Conservation (phyloP, 2,888 invertebrate genomes). For the Byasa hedistus region DNA sequence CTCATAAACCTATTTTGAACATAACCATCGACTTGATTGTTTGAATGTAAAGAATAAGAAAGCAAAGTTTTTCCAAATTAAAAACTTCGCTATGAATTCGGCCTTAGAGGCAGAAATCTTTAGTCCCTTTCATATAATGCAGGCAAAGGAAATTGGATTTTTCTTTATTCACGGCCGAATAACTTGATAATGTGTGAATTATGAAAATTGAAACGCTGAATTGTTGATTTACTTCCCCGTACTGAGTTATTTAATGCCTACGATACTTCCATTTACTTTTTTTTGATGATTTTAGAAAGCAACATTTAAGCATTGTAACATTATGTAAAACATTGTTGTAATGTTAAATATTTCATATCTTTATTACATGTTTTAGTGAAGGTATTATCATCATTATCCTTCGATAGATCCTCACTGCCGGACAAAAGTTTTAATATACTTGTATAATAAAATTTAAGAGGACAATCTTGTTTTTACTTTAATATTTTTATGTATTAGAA, state of each 20-base stretch:
- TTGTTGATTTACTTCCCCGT: slow-evolving; percentile 72
- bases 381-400: too few relatives aligned
- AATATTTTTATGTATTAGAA: too few relatives aligned
- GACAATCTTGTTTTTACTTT: too few relatives aligned
- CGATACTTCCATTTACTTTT: slow-evolving; percentile 38
- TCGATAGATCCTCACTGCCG: too few relatives aligned
- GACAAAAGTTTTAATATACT: too few relatives aligned
- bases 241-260: slow-evolving; percentile 51
- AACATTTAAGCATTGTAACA: too few relatives aligned
- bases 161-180: slow-evolving; percentile 70
- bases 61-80: background rate
- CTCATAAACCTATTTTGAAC: background rate
- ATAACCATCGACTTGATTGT: background rate
- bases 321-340: too few relatives aligned
- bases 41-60: background rate
- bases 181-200: slow-evolving; percentile 79
- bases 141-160: slow-evolving; percentile 76
- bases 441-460: too few relatives aligned
- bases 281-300: background rate
- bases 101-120: slow-evolving; percentile 40
- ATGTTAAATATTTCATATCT: too few relatives aligned
- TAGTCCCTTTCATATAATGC: slow-evolving; percentile 62
- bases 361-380: too few relatives aligned
- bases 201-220: slow-evolving; percentile 75
- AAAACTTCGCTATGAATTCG: slow-evolving; percentile 49